phyloP scores from a whole-genome alignment of 2,113 vertebrate genomes.

The Sclerurus mexicanus region DNA sequence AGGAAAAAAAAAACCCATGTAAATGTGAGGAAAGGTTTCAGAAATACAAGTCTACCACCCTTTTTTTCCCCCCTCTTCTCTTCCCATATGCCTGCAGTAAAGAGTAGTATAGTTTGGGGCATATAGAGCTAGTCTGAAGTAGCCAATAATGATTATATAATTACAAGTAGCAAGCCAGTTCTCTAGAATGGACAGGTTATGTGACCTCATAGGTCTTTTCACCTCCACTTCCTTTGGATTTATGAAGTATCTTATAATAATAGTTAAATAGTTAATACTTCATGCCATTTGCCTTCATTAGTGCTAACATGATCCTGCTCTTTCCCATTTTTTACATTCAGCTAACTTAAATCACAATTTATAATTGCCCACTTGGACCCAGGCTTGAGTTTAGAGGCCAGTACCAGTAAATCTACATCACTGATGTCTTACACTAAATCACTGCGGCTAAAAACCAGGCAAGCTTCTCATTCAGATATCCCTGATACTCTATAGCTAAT shows the following conservation, averaged over 20 bases:
- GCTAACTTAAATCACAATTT: background rate
- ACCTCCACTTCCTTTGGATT: background rate
- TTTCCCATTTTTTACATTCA: background rate
- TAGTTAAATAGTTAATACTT: background rate
- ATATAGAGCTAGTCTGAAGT: background rate
- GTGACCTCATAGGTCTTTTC: background rate
- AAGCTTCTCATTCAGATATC: background rate
- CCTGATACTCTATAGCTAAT: background rate
- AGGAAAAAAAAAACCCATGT: background rate
- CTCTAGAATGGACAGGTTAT: background rate
- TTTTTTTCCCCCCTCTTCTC: background rate
- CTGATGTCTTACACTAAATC: background rate
- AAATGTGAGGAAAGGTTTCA: background rate
- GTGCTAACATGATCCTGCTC: background rate
- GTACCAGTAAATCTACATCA: background rate
- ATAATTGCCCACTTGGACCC: background rate
- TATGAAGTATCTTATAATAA: background rate
- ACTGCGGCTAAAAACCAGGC: background rate
- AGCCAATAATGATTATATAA: background rate
- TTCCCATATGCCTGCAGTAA: background rate
- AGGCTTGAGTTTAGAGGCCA: background rate
- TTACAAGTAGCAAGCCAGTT: background rate
- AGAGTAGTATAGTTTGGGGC: background rate
- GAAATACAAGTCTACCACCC: background rate
- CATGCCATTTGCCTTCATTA: background rate